Percentiles rank a stretch among this genome's conserved stretches.
phyloP scores from a whole-genome alignment of 2,113 vertebrate species.

The Dasyornis broadbenti region DNA sequence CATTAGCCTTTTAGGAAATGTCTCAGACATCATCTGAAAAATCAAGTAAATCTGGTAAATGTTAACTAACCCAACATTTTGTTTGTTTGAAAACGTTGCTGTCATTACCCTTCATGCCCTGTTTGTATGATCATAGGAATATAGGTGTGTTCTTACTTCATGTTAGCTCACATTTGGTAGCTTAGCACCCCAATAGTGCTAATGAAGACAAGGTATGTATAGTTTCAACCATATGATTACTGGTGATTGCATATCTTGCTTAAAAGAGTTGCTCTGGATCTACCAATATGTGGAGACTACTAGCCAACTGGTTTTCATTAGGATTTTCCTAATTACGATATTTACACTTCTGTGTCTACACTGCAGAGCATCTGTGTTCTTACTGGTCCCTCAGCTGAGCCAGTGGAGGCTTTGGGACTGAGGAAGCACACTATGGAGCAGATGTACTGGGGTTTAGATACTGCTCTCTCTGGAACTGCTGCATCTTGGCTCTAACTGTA shows the following conservation, averaged over 20 bases:
- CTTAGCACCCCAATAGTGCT: neutral
- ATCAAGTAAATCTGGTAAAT: neutral
- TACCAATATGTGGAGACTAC: neutral
- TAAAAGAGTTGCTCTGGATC: neutral
- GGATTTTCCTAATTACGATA: neutral
- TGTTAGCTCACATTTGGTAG: neutral
- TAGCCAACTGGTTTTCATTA: neutral
- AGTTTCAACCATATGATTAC: neutral
- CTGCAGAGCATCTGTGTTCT: neutral
- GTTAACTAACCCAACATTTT: neutral
- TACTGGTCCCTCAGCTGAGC: neutral
- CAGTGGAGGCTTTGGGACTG: neutral
- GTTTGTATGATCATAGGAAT: neutral
- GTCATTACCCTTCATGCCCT: neutral
- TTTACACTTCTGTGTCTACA: neutral
- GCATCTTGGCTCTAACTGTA: neutral
- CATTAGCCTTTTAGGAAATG: conserved; percentile 52
- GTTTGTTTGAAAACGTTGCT: neutral
- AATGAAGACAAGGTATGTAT: neutral
- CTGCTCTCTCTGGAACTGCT: neutral
- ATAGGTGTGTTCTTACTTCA: neutral
- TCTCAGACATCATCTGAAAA: neutral
- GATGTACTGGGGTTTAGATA: neutral
- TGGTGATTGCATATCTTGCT: neutral
- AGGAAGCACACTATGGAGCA: rapidly evolving